Evolutionary conservation across 1,140 invertebrate genomes (phyloP), one percentile per base, ranked within the genome.

Genomic region (Laupala kohalensis): DNA sequence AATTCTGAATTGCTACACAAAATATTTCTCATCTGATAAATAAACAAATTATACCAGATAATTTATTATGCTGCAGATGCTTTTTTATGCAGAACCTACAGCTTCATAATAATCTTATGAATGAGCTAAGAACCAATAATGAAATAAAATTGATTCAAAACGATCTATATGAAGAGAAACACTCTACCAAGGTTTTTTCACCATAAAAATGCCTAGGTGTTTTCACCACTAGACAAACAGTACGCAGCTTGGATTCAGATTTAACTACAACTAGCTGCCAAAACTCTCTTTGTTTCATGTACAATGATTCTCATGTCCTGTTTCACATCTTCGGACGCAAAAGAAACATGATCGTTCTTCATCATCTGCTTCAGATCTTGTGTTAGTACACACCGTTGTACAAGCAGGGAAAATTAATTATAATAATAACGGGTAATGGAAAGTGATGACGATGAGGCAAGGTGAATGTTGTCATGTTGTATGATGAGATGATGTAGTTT

Each of bases 381-480:
- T 28, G 25, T 19, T 68, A 29, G 37, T 13, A 19, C n/a, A 68
- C 67, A 26, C 19, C 19, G 29, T 68, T 68, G n/a, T 68, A 29
- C 29, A 29, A 68, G 26, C 25, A 28, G 67, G 25, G 69, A 37
- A 53, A 53, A 53, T 53, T 53, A 53, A 53, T 53, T 53, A 53
- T 53, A 53, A 53, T 53, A 13, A 53, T 53, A 13, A 53, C 19
- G 37, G 37, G 37, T 53, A 53, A 9, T 53, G 37, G 37, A 53
- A 53, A 53, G 19, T 53, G 37, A 53, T 53, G 37, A 53, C 37
- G 19, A 19, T 23, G 63, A 72, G 71, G 71, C 71, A 68, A 72
- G 66, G 71, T 72, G 65, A 67, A 64, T 67, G 70, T 71, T 68
- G 69, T 70, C 69, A 70, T 70, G 69, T 70, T 62, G n/a, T 9